Base-by-base conservation (phyloP, 1,140 invertebrate genomes). In the Dendroctonus ponderosae region DNA sequence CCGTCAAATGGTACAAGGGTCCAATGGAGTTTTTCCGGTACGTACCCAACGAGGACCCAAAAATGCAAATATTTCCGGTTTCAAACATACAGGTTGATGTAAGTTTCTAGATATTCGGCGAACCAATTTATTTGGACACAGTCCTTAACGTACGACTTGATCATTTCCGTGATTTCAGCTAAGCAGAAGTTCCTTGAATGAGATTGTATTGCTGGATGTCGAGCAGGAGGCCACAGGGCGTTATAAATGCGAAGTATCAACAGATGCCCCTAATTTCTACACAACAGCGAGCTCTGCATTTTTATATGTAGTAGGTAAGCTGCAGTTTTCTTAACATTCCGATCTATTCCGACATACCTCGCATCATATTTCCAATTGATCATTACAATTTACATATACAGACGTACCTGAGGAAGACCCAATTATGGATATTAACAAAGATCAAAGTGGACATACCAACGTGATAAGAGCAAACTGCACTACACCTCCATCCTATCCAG, bases 1-100 rank as follows among this genome's bases (percentile, higher is more conserved):
- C 89, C 2, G 87, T 92, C 56, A 92, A 92, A 79, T 93, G 90
- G 89, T 92, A 92, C 79, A 89, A 89, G 74, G 86, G 88, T 37
- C 79, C 82, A n/a, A 81, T 84, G 54, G 87, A 92, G 77, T 91
- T 91, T 82, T 92, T 88, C 79, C 82, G 89, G 70, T 92, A 85
- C 75, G 82, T 88, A 42, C 88, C 88, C 3, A 89, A 89, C 72
- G 89, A 91, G 72, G 77, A 85, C 70, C 89, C 89, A 11, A 83
- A 85, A 37, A 89, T 85, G 5, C 82, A 83, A 58, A 84, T 87
- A 7, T 91, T 91, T 74, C 82, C 84, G 6, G 78, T 82, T 5
- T 79, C 82, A 37, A 80, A 80, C 6, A 81, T 87, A 9, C 85
- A 84, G 72, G 86, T 91, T 49, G 86, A 90, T 74, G 89, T 91